Conservation (phyloP, 2,797 vertebrate genomes). For the Acipenser oxyrinchus region DNA sequence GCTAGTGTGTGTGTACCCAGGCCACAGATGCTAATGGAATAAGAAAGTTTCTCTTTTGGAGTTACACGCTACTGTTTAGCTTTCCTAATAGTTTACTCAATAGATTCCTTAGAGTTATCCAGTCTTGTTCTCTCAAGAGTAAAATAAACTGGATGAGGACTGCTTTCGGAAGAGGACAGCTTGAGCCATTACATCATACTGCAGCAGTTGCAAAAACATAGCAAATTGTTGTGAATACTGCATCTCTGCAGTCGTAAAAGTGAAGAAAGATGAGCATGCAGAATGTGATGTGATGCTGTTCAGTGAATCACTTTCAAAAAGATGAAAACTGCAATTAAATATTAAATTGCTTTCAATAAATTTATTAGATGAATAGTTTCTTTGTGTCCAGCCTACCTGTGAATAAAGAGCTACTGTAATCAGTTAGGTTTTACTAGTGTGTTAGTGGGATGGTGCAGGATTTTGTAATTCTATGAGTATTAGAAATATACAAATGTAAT, state of each 20-base stretch:
- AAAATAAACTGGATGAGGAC: constrained; percentile 5
- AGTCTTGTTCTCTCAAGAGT: not conserved
- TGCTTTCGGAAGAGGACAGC: constrained; percentile 1
- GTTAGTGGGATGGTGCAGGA: too few relatives aligned
- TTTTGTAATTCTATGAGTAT: too few relatives aligned
- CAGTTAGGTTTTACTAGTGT: too few relatives aligned
- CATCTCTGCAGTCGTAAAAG: not conserved
- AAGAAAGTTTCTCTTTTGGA: not conserved
- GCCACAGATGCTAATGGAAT: not conserved
- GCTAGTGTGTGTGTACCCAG: too few relatives aligned
- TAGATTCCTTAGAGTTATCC: not conserved
- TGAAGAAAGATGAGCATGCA: not conserved
- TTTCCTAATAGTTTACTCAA: not conserved
- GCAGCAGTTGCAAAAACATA: constrained; percentile 14
- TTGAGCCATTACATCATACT: constrained; percentile 9
- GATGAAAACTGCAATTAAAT: too few relatives aligned
- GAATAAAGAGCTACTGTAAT: too few relatives aligned
- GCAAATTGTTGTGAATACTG: constrained; percentile 7
- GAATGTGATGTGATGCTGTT: too few relatives aligned
- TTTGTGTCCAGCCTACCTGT: too few relatives aligned
- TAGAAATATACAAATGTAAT: too few relatives aligned
- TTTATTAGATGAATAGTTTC: too few relatives aligned
- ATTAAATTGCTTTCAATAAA: too few relatives aligned
- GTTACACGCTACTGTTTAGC: not conserved
- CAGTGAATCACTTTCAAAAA: too few relatives aligned